Conservation (phyloP, 1,140 invertebrate species). For the Trichonephila clavata region DNA sequence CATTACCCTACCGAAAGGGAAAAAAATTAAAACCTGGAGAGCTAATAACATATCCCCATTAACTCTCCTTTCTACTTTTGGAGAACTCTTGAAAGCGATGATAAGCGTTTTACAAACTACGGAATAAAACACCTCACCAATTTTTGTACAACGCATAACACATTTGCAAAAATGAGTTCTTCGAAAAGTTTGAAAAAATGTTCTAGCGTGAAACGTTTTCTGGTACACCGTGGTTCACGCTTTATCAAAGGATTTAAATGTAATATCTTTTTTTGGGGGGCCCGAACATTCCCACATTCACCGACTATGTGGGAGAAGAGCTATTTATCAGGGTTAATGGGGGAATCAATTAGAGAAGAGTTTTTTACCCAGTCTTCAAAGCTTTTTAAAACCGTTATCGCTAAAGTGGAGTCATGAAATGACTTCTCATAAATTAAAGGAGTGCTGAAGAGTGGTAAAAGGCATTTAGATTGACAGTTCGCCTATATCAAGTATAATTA, state of each 20-base stretch:
- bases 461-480: constrained; percentile 43
- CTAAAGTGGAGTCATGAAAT: constrained; percentile 37
- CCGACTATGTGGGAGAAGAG: neutral
- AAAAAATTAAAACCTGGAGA: neutral
- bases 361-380: neutral
- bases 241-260: constrained; percentile 60
- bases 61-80: neutral
- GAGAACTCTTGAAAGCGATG: neutral
- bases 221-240: neutral
- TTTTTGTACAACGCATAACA: neutral
- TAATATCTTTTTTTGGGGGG: neutral
- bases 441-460: constrained; percentile 18
- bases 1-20: neutral
- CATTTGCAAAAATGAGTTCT: constrained; percentile 15
- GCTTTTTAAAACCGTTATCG: constrained; percentile 51
- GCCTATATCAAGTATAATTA: constrained; percentile 45
- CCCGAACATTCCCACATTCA: neutral
- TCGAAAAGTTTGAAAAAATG: neutral
- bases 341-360: constrained; percentile 41
- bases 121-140: neutral
- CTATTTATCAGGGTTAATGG: constrained; percentile 57
- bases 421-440: constrained; percentile 60
- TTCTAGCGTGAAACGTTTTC: neutral
- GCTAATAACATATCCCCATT: neutral
- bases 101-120: neutral